Evolutionary conservation across 2,113 vertebrate species (phyloP), one percentile per base, ranked within the genome.

Genomic region (Scartelaos histophorus): DNA sequence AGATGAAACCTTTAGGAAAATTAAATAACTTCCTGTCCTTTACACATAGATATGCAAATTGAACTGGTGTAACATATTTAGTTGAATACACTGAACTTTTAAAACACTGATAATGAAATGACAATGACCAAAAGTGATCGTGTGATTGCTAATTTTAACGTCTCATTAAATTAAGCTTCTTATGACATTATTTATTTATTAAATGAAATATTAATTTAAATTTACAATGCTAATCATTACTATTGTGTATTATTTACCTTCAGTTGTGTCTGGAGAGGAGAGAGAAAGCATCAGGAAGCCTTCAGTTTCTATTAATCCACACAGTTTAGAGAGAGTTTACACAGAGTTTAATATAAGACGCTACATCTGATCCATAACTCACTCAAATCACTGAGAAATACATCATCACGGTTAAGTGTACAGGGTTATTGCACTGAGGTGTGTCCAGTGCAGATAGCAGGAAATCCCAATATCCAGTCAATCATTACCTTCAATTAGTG

Each of bases 371-470:
- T n/a, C 29, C 21, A 38, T 67, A 66, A 66, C 72, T 53, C 76
- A 72, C 70, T 83, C 70, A 75, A 65, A 58, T 62, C 62, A 25
- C 34, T 22, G 29, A 69, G 76, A 35, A 47, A 29, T 46, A 64
- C 21, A 69, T 58, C 4, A 10, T 24, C 68, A 25, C 22, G 29
- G 47, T 67, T 22, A 54, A 67, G 38, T 73, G 38, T 66, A 34
- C 19, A 13, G 64, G 85, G 74, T 86, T 75, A 80, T 83, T 80
- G 46, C 15, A 34, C 19, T 58, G 71, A 64, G 71, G 74, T 54
- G 69, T 84, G 77, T 74, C 53, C 3, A 22, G 24, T 7, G 38
- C 46, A 24, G 51, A 34, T 57, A 11, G 64, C 13, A 34, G 51
- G 67, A 68, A 70, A 66, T 58, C 47, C n/a, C 0, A 0, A 16